Percentiles rank a stretch among this genome's conserved stretches.
These are phyloP conservation scores for Mus pahari DNA, from an alignment of 2,113 vertebrate genomes.

Conservation along the genomic window DNA sequence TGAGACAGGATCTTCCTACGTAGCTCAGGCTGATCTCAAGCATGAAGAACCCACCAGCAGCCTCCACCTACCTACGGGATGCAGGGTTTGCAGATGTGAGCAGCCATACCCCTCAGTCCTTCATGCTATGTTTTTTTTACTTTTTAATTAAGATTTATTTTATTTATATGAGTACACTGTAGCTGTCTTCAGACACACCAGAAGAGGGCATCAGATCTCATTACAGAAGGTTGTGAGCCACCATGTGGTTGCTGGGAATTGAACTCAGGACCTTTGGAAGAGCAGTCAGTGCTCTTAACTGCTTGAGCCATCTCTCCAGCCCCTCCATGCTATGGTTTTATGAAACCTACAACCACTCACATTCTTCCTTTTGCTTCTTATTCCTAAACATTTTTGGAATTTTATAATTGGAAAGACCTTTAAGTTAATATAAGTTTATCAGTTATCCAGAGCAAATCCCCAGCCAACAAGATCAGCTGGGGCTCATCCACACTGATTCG, in stretches of 20 bases:
- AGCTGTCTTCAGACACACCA: too few species aligned
- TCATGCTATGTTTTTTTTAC: neutral
- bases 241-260: too few species aligned
- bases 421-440: neutral
- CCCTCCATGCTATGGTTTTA: constrained; percentile 18
- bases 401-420: constrained; percentile 17
- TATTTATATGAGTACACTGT: too few species aligned
- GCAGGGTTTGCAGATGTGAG: too few species aligned
- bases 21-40: neutral
- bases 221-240: too few species aligned
- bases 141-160: too few species aligned
- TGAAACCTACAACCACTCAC: constrained; percentile 15
- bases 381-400: neutral
- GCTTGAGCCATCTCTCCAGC: too few species aligned
- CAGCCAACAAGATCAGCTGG: neutral
- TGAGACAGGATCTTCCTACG: neutral
- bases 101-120: neutral
- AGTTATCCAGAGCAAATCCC: constrained; percentile 16
- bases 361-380: neutral
- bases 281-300: too few species aligned
- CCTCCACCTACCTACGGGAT: neutral
- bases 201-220: too few species aligned
- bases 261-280: too few species aligned
- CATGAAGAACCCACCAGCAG: neutral
- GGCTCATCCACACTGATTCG: neutral